A percentile compares a stretch with the other conserved stretches of the same genome.
phyloP scores from a whole-genome alignment of 1,140 invertebrate genomes.

The Ceratoteleas bidentatus region DNA sequence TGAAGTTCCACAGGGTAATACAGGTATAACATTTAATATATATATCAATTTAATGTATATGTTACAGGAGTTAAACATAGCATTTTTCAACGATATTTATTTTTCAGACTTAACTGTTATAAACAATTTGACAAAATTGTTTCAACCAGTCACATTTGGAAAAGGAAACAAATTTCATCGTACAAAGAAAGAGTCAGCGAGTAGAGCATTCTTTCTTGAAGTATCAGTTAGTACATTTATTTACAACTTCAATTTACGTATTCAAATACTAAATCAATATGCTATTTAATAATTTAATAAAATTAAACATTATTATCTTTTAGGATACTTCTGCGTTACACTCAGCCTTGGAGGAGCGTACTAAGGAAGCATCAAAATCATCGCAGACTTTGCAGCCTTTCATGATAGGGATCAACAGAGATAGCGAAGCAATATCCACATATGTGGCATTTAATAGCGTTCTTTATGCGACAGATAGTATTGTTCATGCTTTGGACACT shows the following conservation, averaged over 20 bases:
- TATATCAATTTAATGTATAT: slow-evolving; percentile 1
- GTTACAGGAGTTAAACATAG: neutral
- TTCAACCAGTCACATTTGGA: slow-evolving; percentile 1
- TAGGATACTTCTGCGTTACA: neutral
- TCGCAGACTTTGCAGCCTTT: neutral
- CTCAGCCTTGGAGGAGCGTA: neutral
- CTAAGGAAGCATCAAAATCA: neutral
- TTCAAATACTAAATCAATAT: neutral
- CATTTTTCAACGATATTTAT: too few relatives aligned
- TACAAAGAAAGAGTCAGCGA: neutral
- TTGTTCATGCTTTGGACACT: slow-evolving; percentile 1
- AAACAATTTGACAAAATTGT: neutral
- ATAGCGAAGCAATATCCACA: neutral
- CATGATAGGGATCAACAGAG: neutral
- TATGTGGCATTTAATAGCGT: neutral
- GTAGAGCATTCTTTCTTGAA: neutral
- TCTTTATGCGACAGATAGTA: neutral
- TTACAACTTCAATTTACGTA: neutral
- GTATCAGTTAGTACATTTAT: neutral
- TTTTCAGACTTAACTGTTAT: neutral
- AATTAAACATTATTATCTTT: neutral
- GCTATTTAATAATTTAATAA: neutral
- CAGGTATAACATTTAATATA: neutral
- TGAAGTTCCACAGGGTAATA: neutral
- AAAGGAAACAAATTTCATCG: slow-evolving; percentile 1